Evolutionary conservation across 2,113 vertebrate genomes (phyloP), one percentile per base, ranked within the genome.

Genomic region (Rhagologus leucostigma): DNA sequence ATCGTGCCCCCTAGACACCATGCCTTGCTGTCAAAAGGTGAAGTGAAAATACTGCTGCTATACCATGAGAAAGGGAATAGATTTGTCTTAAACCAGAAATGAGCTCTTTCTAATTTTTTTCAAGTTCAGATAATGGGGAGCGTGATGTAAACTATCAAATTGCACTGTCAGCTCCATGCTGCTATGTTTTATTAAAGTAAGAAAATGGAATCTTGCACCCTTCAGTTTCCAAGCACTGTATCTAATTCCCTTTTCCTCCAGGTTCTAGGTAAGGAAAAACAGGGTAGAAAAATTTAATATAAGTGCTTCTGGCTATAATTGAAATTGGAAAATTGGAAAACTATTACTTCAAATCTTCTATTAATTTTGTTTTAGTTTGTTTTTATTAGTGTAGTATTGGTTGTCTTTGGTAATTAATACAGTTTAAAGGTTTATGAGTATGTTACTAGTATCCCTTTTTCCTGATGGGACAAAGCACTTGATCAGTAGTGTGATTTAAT

Each of bases 1-100:
- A 3, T 47, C 1, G 0, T 63, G 3, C 3, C 5, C 6, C 9
- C 10, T 32, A 9, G 20, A 42, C 33, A 64, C 32, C 7, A 2
- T 29, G 9, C 35, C 17, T 79, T 90, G 3, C n/a, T 86, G 10
- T 79, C 76, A 16, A 64, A 79, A 79, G 11, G 29, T 2, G 0
- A 49, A 55, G 7, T 12, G 57, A 84, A 87, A 70, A 84, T 35
- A 53, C 11, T 52, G 30, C 1, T 44, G 4, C 37, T n/a, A 1
- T n/a, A 37, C 8, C 23, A 33, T 32, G 14, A 65, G 39, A 68
- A 84, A 44, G 20, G 30, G 8, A 68, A 20, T 16, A 74, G 44
- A 46, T 41, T 56, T 46, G 12, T 60, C 27, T 74, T 77, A 35
- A 69, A 76, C 8, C 8, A 46, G 16, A 88, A 90, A 33, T 37